phyloP scores from a whole-genome alignment of 2,888 invertebrate species.

The Oxytorus armatus region DNA sequence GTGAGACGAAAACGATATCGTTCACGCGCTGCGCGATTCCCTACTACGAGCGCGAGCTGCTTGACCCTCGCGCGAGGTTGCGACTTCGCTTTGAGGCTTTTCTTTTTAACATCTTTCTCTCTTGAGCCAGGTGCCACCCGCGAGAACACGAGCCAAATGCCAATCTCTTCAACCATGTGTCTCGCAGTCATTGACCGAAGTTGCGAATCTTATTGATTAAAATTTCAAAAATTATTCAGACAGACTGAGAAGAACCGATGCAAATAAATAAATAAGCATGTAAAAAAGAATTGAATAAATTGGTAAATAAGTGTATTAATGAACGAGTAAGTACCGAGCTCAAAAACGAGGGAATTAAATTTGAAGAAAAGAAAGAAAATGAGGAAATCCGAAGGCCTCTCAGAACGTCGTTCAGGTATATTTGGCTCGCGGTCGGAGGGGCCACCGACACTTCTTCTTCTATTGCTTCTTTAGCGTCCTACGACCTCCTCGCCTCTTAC shows the following conservation, averaged over 20 bases:
- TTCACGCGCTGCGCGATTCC: conserved; percentile 29
- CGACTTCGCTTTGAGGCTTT: conserved; percentile 31
- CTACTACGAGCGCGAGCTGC: conserved; percentile 18
- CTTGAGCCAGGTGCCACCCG: conserved; percentile 45
- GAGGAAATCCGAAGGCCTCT: conserved; percentile 16
- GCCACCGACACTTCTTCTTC: conserved; percentile 60
- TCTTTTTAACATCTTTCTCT: conserved; percentile 37
- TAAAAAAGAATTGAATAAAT: neutral
- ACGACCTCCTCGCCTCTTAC: conserved; percentile 60
- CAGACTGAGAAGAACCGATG: neutral
- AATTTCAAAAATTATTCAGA: neutral
- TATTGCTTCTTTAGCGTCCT: conserved; percentile 53
- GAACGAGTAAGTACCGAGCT: neutral
- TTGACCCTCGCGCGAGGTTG: conserved; percentile 58
- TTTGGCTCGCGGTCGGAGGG: conserved; percentile 54
- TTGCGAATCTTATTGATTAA: neutral
- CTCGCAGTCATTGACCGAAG: conserved; percentile 41
- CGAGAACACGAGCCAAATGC: conserved; percentile 42
- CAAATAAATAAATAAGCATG: neutral
- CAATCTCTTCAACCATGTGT: conserved; percentile 29
- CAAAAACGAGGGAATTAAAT: conserved; percentile 1
- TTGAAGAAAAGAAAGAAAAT: conserved; percentile 24
- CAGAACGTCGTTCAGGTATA: conserved; percentile 49
- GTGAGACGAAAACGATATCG: conserved; percentile 32
- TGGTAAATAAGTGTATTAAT: neutral